Conservation (phyloP, 2,113 vertebrate species). For the Gallinago media region DNA sequence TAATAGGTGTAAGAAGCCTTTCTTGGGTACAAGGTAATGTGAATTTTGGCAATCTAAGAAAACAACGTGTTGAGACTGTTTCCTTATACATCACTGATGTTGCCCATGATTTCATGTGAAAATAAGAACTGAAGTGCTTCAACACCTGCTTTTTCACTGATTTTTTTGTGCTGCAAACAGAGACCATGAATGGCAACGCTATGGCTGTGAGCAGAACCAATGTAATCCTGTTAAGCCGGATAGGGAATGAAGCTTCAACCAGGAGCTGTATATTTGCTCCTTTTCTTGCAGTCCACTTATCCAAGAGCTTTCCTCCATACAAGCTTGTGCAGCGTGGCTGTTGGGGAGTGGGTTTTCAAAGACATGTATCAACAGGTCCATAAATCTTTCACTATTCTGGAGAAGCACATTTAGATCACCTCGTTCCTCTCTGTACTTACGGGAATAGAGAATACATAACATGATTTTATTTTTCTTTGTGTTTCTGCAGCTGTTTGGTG, state of each 20-base stretch:
- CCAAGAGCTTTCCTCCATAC: not conserved
- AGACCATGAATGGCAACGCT: not conserved
- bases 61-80: not conserved
- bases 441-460: not conserved
- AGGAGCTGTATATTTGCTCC: not conserved
- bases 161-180: not conserved
- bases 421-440: not conserved
- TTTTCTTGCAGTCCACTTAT: not conserved
- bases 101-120: not conserved
- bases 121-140: not conserved
- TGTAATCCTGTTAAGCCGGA: not conserved
- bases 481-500: not conserved
- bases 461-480: not conserved
- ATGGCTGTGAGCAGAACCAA: not conserved
- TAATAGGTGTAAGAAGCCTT: not conserved
- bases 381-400: not conserved
- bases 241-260: not conserved
- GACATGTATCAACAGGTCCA: not conserved
- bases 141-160: not conserved
- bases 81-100: not conserved
- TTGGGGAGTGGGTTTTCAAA: not conserved
- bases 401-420: not conserved
- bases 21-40: not conserved
- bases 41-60: not conserved
- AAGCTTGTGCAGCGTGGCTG: not conserved